Conservation (phyloP, 2,888 invertebrate species). For the Oscheius sp. region DNA sequence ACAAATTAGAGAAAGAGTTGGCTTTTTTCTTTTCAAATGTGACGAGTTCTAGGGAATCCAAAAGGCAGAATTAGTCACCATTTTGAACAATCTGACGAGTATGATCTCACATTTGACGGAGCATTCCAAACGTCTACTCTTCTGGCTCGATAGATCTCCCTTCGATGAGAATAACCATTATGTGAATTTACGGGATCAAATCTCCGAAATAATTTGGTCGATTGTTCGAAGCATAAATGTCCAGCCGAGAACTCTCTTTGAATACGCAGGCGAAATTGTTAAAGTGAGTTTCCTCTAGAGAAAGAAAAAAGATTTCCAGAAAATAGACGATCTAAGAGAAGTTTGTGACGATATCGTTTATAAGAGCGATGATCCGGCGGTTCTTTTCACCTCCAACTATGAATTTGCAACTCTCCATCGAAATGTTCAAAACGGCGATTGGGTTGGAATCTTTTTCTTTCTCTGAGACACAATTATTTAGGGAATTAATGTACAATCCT, state of each 20-base stretch:
- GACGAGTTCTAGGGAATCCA: conserved; percentile 29
- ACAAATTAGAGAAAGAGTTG: conserved; percentile 33
- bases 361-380: conserved; percentile 86
- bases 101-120: conserved; percentile 83
- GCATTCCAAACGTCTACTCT: conserved; percentile 85
- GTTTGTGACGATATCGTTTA: conserved; percentile 84
- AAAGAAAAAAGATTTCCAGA: conserved; percentile 73
- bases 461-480: conserved; percentile 59
- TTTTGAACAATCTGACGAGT: conserved; percentile 49
- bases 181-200: conserved; percentile 77
- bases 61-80: conserved; percentile 42
- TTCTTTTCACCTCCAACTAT: conserved; percentile 88
- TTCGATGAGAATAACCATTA: conserved; percentile 76
- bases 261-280: conserved; percentile 39
- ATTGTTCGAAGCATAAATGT: conserved; percentile 45
- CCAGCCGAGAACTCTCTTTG: conserved; percentile 44
- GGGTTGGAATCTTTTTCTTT: conserved; percentile 40
- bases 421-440: conserved; percentile 32
- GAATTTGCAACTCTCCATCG: conserved; percentile 82
- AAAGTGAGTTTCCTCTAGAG: conserved; percentile 20
- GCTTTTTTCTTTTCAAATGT: neutral
- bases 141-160: conserved; percentile 85
- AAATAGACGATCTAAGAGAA: conserved; percentile 78
- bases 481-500: conserved; percentile 89
- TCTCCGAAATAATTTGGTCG: conserved; percentile 45